Evolutionary conservation across 2,113 vertebrate species (phyloP), one percentile per base, ranked within the genome.

Genomic region (Tricholaema leucomelas): DNA sequence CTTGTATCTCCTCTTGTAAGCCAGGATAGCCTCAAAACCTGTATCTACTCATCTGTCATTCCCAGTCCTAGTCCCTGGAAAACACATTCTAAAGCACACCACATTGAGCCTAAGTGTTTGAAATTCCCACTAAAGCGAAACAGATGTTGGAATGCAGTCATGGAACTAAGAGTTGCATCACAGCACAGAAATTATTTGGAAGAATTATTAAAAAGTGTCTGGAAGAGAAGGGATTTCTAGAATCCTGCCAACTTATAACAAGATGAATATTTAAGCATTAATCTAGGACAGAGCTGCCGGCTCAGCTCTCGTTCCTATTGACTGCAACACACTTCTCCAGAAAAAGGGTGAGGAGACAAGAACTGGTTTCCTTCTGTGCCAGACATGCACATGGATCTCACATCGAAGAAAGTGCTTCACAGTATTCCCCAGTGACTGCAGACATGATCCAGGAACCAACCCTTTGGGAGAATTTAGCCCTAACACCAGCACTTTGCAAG

Each of bases 81-180:
- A 74, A 56, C 24, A 35, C 50, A 23, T 16, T 27, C 69, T 24
- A 35, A 19, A 38, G 84, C 33, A 36, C 2, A 3, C 19, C 52
- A 81, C 40, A 48, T 1, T 6, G 61, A 93, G 50, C 30, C 8
- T 4, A 50, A 90, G n/a, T 6, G 48, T 56, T 91, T 52, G 61
- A 96, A 92, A 81, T 90, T 88, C 70, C 78, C 88, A 72, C 86
- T 96, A 54, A 93, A 93, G 58, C 8, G 61, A 96, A 96, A 67
- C 94, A 95, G 95, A 95, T 95, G 94, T 92, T 92, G 92, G 91
- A 88, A 78, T 24, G 91, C 72, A 90, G 70, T 27, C 42, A 6
- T n/a, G 77, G 42, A 86, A 56, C 48, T 4, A 8, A 9, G 33
- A 77, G 60, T 48, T 90, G 69, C 72, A 82, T 90, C 91, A 83